phyloP scores from a whole-genome alignment of 2,113 vertebrate species.

The Forbesichthys papilliferus region DNA sequence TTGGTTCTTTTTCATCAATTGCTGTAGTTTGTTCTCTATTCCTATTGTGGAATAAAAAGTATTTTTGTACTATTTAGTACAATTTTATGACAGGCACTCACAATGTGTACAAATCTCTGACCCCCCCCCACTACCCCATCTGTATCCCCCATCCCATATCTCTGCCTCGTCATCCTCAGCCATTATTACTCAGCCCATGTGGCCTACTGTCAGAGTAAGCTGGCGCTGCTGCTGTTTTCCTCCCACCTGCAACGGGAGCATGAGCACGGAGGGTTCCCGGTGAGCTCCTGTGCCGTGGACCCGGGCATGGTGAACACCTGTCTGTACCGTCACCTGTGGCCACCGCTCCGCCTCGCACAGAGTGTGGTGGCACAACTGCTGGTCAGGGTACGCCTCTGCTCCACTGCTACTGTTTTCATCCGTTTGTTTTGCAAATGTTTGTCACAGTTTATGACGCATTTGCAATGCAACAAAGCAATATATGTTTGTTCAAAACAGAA shows the following conservation, averaged over 20 bases:
- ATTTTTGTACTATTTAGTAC: too few species aligned
- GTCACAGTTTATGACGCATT: too few species aligned
- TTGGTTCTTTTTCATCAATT: too few species aligned
- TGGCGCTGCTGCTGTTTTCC: constrained; percentile 87
- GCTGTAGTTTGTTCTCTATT: too few species aligned
- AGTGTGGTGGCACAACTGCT: constrained; percentile 68
- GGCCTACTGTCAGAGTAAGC: constrained; percentile 89
- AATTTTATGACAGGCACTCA: too few species aligned
- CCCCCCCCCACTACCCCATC: neutral
- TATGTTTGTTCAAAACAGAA: too few species aligned
- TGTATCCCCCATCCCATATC: neutral
- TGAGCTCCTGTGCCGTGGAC: constrained; percentile 86
- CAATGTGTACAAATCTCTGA: neutral
- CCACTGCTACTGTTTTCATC: too few species aligned
- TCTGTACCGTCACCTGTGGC: constrained; percentile 82
- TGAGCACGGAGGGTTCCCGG: constrained; percentile 66
- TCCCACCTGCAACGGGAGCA: constrained; percentile 83
- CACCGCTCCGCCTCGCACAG: constrained; percentile 68
- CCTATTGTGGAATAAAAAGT: too few species aligned
- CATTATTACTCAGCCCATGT: constrained; percentile 80
- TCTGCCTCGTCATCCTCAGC: constrained; percentile 58
- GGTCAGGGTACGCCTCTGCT: constrained; percentile 80
- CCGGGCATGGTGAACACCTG: constrained; percentile 88
- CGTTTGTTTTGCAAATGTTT: too few species aligned
- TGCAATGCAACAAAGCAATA: too few species aligned